Evolutionary conservation across 2,797 vertebrate species (phyloP), one percentile per base, ranked within the genome.

Genomic region (Melanotaenia boesemani): DNA sequence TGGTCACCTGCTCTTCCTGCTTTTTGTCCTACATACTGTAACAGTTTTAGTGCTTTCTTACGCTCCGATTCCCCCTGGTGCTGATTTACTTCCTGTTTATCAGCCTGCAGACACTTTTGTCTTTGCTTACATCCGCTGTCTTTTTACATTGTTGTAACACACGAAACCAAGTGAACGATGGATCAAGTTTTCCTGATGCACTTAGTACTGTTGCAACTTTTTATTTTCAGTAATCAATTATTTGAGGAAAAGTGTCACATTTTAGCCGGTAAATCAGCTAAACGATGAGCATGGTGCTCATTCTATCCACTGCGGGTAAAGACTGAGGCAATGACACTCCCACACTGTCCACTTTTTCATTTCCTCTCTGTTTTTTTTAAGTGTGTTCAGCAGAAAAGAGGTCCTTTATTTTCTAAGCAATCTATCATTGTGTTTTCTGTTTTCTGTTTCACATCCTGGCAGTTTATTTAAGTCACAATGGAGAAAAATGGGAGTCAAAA

Each of bases 351-450:
- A 50, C 28, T 26, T 39, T 48, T 36, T n/a, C 36, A 5, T 61
- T 36, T 24, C 15, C 30, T 52, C 24, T 60, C 6, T 41, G 3
- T 44, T 34, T 54, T 50, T 46, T 2, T 36, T 18, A 26, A 15
- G 28, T 22, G 63, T 54, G 26, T 74, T 61, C 20, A 61, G 36
- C n/a, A 46, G 44, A 4, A 6, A n/a, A 44, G 20, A 57, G 22
- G 61, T 36, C 46, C 39, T 72, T 64, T 72, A 34, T 64, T 64
- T 64, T 52, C 70, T 57, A 39, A 64, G 30, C n/a, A 54, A 57
- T 34, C 32, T 55, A 56, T 63, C 28, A 28, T 56, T 9, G 16
- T 8, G 26, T 57, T 36, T 57, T 36, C 26, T 62, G 55, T 70
- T 24, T 70, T 24, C 32, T 16, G 15, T 54, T 54, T 55, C 37